phyloP scores from a whole-genome alignment of 2,797 vertebrate species.

The Natrix natrix region DNA sequence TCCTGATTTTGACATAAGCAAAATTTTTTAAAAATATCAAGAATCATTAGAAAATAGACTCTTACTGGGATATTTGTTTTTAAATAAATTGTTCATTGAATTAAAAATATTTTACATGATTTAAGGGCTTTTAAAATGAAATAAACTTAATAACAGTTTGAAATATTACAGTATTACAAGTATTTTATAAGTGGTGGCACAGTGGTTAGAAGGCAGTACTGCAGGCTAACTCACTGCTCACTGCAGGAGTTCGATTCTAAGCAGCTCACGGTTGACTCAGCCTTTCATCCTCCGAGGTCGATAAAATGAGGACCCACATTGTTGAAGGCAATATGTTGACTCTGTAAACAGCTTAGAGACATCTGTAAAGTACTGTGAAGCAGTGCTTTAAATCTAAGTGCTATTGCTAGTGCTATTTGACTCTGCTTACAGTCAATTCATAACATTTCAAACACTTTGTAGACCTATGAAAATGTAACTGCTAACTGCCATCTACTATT shows the following conservation, averaged over 20 bases:
- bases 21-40: not conserved
- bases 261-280: too few relatives aligned
- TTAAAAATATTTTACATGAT: not conserved
- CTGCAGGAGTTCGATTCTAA: too few relatives aligned
- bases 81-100: not conserved
- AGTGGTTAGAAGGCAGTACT: too few relatives aligned
- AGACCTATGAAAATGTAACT: not conserved
- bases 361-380: too few relatives aligned
- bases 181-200: too few relatives aligned
- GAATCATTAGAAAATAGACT: not conserved
- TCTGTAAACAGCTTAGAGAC: too few relatives aligned
- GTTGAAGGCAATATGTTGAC: too few relatives aligned
- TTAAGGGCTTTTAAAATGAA: not conserved
- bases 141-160: not conserved
- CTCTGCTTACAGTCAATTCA: not conserved
- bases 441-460: not conserved
- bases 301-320: too few relatives aligned
- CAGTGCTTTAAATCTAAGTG: too few relatives aligned
- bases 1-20: not conserved
- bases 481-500: not conserved
- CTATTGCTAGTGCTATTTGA: not conserved
- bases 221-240: too few relatives aligned
- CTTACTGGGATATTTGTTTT: not conserved
- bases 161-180: not conserved
- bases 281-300: too few relatives aligned